phyloP scores from a whole-genome alignment of 2,797 vertebrate species.

The Anas georgica region DNA sequence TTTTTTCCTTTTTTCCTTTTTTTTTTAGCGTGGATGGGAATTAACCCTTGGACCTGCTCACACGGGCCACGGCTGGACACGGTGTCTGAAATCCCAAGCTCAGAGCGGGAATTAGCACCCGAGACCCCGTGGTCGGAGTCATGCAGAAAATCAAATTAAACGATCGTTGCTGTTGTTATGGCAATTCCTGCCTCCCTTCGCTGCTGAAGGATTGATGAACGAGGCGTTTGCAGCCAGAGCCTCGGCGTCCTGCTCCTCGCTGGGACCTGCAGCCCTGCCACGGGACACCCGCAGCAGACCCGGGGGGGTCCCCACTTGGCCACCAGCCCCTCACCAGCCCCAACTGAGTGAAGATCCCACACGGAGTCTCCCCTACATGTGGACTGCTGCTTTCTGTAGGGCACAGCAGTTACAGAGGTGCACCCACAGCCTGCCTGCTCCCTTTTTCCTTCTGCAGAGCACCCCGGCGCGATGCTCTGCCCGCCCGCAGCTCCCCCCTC shows the following conservation, averaged over 20 bases:
- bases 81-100: not conserved
- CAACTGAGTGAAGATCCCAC: not conserved
- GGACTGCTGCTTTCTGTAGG: not conserved
- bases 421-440: not conserved
- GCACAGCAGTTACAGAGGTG: not conserved
- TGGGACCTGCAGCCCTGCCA: not conserved
- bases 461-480: not conserved
- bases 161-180: conserved; percentile 57
- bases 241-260: not conserved
- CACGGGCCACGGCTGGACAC: not conserved
- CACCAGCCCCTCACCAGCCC: not conserved
- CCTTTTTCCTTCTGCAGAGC: not conserved
- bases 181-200: conserved; percentile 56
- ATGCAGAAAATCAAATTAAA: conserved; percentile 69
- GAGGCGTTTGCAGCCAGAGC: conserved; percentile 14
- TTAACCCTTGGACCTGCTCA: conserved; percentile 18
- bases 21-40: not conserved
- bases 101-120: not conserved
- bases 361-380: rapidly evolving
- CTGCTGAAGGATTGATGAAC: conserved; percentile 14
- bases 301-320: rapidly evolving
- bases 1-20: rapidly evolving
- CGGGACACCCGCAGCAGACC: not conserved
- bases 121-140: conserved; percentile 5
- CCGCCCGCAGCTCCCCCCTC: not conserved